Evolutionary conservation across 2,797 vertebrate genomes (phyloP), one percentile per base, ranked within the genome.

Genomic region (Pseudochaenichthys georgianus): DNA sequence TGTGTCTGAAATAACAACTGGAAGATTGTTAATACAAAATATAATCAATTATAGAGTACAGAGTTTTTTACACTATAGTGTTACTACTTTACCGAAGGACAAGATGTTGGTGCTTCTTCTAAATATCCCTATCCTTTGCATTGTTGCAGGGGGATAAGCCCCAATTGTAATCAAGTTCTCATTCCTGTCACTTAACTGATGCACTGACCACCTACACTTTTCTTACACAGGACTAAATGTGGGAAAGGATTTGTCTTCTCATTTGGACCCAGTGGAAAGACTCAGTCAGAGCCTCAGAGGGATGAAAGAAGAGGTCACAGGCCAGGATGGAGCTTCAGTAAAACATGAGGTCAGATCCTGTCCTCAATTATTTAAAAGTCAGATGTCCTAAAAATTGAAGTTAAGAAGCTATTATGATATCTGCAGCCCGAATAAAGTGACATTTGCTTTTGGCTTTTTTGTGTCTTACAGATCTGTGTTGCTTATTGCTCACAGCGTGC

Each of bases 301-400:
- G 34, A 69, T 92, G 59, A 94, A 93, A 81, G 87, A 93, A 59
- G 92, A 94, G 76, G 75, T 75, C 42, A 80, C 74, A 0, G 66
- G 75, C 51, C 85, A 84, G 42, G 88, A 91, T 19, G 85, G 84
- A 61, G 71, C 78, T 64, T 72, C 81, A 48, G 68, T 93, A 19
- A 93, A 92, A 73, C 83, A 86, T 11, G 91, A 93, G 89, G 93
- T 94, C 43, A 76, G 85, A 77, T 13, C 17, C 10, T 15, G n/a
- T 62, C 21, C 16, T 77, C 11, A 9, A 4, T 62, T 31, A 53
- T 41, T 59, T 34, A 66, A 19, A 50, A 58, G 8, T 64, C 58
- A 9, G 2, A 19, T 66, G 13, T 61, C 1, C 11, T 62, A 31
- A 61, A 48, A 54, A 55, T 21, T 42, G 6, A 69, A 43, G 5